Conservation (phyloP, 2,113 vertebrate species). For the Shinisaurus crocodilurus region DNA sequence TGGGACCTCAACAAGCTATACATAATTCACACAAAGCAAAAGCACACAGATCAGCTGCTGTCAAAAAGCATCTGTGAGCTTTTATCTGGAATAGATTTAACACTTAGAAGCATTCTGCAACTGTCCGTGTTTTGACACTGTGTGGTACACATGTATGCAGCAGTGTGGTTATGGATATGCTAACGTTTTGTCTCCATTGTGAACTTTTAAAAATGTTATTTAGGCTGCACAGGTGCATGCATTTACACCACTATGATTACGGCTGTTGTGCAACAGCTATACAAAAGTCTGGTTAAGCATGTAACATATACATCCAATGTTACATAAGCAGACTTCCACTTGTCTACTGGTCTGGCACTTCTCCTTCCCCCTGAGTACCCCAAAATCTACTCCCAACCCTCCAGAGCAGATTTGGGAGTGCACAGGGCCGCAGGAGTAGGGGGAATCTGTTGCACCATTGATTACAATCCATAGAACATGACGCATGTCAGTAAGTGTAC, state of each 20-base stretch:
- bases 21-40: constrained; percentile 73
- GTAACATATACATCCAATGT: constrained; percentile 10
- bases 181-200: constrained; percentile 63
- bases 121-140: constrained; percentile 64
- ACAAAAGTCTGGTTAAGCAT: constrained; percentile 39
- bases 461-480: not conserved
- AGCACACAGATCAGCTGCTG: constrained; percentile 74
- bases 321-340: not conserved
- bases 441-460: too few relatives aligned
- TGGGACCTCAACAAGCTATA: constrained; percentile 73
- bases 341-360: not conserved
- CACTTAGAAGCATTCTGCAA: constrained; percentile 69
- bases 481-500: not conserved
- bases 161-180: constrained; percentile 62
- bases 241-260: constrained; percentile 40
- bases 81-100: constrained; percentile 78
- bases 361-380: not conserved
- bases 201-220: constrained; percentile 56
- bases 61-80: constrained; percentile 74
- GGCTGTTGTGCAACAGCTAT: constrained; percentile 35
- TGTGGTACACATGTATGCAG: constrained; percentile 51
- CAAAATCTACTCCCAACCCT: not conserved
- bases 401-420: not conserved
- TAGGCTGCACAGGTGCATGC: constrained; percentile 47
- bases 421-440: too few relatives aligned